Conservation (phyloP, 2,797 vertebrate genomes). For the Hydrophis major region DNA sequence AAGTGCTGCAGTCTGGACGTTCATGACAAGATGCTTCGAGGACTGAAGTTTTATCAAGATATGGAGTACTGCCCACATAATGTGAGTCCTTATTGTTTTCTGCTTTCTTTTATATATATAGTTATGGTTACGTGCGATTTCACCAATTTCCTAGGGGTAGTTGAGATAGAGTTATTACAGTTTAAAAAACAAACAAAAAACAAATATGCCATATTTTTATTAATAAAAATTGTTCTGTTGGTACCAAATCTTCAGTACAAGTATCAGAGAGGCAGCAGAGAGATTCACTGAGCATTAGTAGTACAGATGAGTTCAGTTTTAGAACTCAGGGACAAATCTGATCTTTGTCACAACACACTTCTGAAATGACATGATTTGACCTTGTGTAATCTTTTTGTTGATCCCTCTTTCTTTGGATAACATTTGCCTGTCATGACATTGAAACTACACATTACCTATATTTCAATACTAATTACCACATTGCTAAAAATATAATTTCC, state of each 20-base stretch:
- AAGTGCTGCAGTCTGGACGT: conserved; percentile 75
- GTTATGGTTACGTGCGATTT: not conserved
- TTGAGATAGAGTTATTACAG: not conserved
- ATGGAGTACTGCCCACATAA: conserved; percentile 86
- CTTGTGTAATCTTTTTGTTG: not conserved
- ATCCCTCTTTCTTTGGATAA: not conserved
- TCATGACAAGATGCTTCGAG: conserved; percentile 74
- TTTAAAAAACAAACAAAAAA: no score
- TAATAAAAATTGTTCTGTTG: not conserved
- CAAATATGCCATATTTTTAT: not conserved
- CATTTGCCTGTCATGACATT: not conserved
- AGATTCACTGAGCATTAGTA: not conserved
- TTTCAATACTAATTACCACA: not conserved
- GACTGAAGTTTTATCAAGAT: conserved; percentile 85
- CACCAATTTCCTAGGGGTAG: not conserved
- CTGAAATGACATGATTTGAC: not conserved
- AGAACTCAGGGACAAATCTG: not conserved
- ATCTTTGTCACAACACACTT: not conserved
- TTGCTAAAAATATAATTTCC: not conserved
- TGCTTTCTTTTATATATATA: not conserved
- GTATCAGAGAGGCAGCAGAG: not conserved
- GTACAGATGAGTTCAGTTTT: not conserved
- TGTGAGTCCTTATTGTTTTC: conserved; percentile 72
- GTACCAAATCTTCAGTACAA: not conserved
- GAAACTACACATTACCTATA: not conserved